These are phyloP conservation scores for Mimas tiliae DNA, from an alignment of 2,888 invertebrate genomes.

Conservation along the genomic window DNA sequence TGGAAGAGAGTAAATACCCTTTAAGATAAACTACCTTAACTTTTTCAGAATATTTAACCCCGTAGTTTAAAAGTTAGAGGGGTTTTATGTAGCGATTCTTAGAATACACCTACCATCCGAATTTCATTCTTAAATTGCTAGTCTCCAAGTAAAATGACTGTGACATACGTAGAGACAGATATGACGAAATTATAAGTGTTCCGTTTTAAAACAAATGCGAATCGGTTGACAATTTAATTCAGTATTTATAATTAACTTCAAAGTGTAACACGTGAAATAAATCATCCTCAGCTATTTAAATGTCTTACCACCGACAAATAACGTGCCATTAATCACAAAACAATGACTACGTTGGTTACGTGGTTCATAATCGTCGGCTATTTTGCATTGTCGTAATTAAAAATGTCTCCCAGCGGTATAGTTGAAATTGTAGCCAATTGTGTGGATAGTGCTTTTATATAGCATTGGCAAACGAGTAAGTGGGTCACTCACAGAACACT, in stretches of 20 bases:
- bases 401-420: slow-evolving; percentile 10
- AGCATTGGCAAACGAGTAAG: no score
- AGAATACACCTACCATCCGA: no score
- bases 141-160: no score
- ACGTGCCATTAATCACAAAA: slow-evolving; percentile 20
- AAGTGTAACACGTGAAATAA: slow-evolving; percentile 18
- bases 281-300: slow-evolving; percentile 21
- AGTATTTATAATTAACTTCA: slow-evolving; percentile 21
- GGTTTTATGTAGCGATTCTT: no score
- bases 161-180: no score
- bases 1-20: no score
- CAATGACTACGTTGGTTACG: slow-evolving; percentile 16
- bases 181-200: no score
- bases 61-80: no score
- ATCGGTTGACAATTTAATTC: slow-evolving; percentile 5
- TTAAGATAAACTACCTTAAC: no score
- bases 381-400: slow-evolving; percentile 20
- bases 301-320: slow-evolving; percentile 19
- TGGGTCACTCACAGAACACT: no score
- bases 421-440: slow-evolving; percentile 10
- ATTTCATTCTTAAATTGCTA: no score
- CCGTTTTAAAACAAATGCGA: background rate
- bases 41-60: no score
- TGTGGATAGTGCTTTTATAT: background rate
- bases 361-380: slow-evolving; percentile 21